A percentile compares a stretch with the other conserved stretches of the same genome.
Conservation (phyloP, 2,888 invertebrate species). For the Auanema freiburgensis region DNA sequence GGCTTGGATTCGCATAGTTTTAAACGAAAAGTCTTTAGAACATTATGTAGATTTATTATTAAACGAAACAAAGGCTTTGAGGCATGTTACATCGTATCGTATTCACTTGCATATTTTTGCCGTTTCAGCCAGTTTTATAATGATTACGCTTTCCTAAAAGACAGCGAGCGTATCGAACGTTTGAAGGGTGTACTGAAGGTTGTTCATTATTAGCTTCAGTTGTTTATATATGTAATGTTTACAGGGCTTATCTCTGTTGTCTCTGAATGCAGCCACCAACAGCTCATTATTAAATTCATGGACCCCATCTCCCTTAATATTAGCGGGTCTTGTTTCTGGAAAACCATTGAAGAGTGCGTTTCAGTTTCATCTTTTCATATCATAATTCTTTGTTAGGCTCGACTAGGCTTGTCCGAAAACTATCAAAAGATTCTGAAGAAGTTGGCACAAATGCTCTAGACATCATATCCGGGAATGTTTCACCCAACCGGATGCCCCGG, state of each 20-base stretch:
- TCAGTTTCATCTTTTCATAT: neutral
- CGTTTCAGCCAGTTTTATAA: slow-evolving; percentile 65
- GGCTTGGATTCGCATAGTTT: slow-evolving; percentile 68
- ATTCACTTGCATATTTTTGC: neutral
- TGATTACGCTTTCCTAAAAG: slow-evolving; percentile 65
- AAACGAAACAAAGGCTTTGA: slow-evolving; percentile 63
- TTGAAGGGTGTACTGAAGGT: slow-evolving; percentile 48
- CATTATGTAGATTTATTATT: slow-evolving; percentile 66
- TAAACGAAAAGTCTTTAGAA: slow-evolving; percentile 67
- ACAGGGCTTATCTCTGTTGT: slow-evolving; percentile 13
- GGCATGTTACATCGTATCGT: slow-evolving; percentile 40
- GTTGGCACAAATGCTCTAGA: slow-evolving; percentile 5
- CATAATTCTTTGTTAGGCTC: neutral
- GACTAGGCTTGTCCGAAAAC: neutral
- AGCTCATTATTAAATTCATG: slow-evolving; percentile 67
- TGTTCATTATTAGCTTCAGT: neutral
- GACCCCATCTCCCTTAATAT: slow-evolving; percentile 66
- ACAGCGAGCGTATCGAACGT: slow-evolving; percentile 66
- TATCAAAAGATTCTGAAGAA: neutral
- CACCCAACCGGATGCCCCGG: neutral
- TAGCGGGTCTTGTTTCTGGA: slow-evolving; percentile 64
- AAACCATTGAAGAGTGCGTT: slow-evolving; percentile 42
- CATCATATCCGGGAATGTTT: neutral
- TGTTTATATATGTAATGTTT: slow-evolving; percentile 5
- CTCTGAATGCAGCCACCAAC: slow-evolving; percentile 65